phyloP scores from a whole-genome alignment of 2,797 vertebrate species.

The Pelochelys cantorii region DNA sequence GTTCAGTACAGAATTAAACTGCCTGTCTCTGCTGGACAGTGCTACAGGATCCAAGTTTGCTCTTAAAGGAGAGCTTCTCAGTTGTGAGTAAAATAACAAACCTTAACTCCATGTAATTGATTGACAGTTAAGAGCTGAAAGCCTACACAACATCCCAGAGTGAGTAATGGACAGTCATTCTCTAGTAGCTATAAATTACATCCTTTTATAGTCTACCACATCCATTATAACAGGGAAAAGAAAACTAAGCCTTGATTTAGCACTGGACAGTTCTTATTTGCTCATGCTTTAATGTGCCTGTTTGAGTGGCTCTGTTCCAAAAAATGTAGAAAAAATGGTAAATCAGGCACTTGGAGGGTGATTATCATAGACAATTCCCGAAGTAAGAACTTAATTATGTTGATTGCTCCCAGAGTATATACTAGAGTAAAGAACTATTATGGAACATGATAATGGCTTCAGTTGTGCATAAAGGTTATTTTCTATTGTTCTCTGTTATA shows the following conservation, averaged over 20 bases:
- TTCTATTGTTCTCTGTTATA: not conserved
- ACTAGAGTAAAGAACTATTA: not conserved
- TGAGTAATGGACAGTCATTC: conserved; percentile 23
- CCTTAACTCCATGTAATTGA: conserved; percentile 6
- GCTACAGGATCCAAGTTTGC: conserved; percentile 3
- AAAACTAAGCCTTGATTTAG: not conserved
- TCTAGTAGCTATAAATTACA: not conserved
- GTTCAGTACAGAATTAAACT: not conserved
- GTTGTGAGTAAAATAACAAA: conserved; percentile 2
- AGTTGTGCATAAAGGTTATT: not conserved
- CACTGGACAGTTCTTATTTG: conserved; percentile 4
- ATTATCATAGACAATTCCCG: not conserved
- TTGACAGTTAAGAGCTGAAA: conserved; percentile 13
- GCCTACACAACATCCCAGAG: not conserved
- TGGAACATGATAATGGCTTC: not conserved
- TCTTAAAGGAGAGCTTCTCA: conserved; percentile 8
- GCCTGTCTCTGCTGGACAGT: not conserved
- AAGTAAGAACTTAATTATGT: not conserved
- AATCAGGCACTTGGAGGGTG: not conserved
- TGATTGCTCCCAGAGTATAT: not conserved
- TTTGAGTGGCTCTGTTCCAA: not conserved
- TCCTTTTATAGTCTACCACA: not conserved
- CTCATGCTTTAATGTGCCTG: not conserved
- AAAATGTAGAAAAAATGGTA: not conserved
- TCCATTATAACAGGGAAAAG: not conserved